Evolutionary conservation across 1,140 invertebrate species (phyloP).

Genomic region (Heterodera schachtii): DNA sequence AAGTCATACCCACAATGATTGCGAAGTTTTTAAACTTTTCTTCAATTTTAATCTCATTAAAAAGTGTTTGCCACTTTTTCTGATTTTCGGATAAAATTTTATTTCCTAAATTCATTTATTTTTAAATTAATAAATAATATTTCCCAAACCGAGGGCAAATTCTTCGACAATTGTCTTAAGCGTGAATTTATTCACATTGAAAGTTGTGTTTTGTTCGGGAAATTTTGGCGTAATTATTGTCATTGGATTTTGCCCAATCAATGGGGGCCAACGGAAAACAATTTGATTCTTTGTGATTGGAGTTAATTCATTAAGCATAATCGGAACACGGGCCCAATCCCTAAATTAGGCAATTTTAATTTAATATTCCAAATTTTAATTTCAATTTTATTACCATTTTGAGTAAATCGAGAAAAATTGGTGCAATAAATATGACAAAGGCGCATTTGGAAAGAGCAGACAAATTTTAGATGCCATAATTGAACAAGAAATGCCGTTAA

Average conservation of each 20-base stretch:
- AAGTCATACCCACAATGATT: too few species aligned
- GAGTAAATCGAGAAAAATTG: constrained; percentile 22
- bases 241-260: constrained; percentile 4
- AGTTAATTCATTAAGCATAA: constrained; percentile 4
- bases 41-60: too few species aligned
- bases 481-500: constrained; percentile 5
- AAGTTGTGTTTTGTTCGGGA: constrained; percentile 12
- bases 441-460: constrained; percentile 13
- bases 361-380: background rate
- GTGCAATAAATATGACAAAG: constrained; percentile 9
- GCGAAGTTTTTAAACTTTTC: too few species aligned
- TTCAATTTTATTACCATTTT: background rate
- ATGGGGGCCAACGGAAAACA: background rate
- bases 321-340: background rate
- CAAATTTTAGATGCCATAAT: constrained; percentile 23
- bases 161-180: constrained; percentile 6
- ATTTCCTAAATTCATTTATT: background rate
- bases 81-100: background rate
- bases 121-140: background rate
- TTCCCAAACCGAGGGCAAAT: background rate
- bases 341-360: background rate
- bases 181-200: constrained; percentile 1
- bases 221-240: constrained; percentile 14
- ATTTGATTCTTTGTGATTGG: background rate
- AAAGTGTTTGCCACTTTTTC: too few species aligned